Conservation (phyloP, 1,140 invertebrate genomes). For the Ostrea denselamellosa region DNA sequence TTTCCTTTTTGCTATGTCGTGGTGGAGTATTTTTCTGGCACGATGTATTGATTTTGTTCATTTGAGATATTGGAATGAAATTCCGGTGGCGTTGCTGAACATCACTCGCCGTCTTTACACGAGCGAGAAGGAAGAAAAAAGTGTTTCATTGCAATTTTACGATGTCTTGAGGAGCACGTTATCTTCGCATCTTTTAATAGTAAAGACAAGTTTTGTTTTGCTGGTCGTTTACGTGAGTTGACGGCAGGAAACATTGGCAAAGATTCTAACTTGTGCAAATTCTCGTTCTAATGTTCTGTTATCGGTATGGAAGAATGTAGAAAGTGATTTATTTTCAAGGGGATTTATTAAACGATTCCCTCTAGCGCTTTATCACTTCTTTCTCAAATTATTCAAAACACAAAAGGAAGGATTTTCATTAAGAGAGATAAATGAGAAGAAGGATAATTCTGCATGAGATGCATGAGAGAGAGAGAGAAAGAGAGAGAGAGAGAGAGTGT, state of each 20-base stretch:
- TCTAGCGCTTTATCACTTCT: background rate
- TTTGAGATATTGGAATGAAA: constrained; percentile 34
- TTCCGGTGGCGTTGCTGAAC: background rate
- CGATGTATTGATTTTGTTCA: constrained; percentile 10
- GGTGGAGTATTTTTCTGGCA: background rate
- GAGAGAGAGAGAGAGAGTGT: background rate
- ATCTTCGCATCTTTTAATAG: constrained; percentile 38
- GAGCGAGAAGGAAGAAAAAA: constrained; percentile 20
- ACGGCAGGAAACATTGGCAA: background rate
- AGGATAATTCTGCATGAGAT: too few species aligned
- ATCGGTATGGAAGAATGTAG: background rate
- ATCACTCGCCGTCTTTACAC: background rate
- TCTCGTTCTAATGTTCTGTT: constrained; percentile 19
- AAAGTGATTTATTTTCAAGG: constrained; percentile 5
- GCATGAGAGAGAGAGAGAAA: background rate
- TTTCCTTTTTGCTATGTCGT: background rate
- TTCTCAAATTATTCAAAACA: too few species aligned
- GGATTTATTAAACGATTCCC: background rate
- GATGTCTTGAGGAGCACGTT: background rate
- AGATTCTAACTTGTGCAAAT: constrained; percentile 13
- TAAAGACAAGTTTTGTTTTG: background rate
- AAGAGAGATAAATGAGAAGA: too few species aligned
- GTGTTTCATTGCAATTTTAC: constrained; percentile 17
- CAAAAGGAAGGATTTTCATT: too few species aligned
- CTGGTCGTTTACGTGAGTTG: background rate